These are phyloP conservation scores for Chaetodon trifasciatus DNA, from an alignment of 2,797 vertebrate species.

Conservation along the genomic window DNA sequence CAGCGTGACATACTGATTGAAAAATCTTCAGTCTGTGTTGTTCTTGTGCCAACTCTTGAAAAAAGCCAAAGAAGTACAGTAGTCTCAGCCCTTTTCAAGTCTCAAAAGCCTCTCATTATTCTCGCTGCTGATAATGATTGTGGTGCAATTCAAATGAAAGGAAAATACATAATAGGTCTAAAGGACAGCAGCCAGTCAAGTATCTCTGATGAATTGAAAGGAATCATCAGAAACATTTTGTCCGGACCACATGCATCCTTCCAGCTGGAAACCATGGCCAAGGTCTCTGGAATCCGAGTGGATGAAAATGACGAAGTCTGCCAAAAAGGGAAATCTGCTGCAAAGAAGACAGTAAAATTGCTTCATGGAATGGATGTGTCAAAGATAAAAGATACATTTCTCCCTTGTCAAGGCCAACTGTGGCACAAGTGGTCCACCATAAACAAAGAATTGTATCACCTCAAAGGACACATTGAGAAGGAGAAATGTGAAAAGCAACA, in stretches of 20 bases:
- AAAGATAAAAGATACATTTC: constrained; percentile 76
- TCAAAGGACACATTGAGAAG: constrained; percentile 79
- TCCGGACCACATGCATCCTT: constrained; percentile 16
- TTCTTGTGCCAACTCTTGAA: constrained; percentile 62
- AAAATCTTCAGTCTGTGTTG: constrained; percentile 77
- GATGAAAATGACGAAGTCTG: constrained; percentile 77
- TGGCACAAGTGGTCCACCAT: constrained; percentile 84
- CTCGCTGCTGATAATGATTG: constrained; percentile 72
- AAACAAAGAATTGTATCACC: constrained; percentile 82
- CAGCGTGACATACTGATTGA: constrained; percentile 77
- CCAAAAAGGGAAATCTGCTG: constrained; percentile 72
- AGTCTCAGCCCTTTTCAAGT: constrained; percentile 31
- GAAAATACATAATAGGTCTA: constrained; percentile 74
- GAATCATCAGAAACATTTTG: constrained; percentile 55
- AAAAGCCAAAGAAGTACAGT: constrained; percentile 11
- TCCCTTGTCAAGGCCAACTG: constrained; percentile 84
- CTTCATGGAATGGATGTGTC: constrained; percentile 55
- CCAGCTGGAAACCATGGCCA: constrained; percentile 69
- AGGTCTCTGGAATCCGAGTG: constrained; percentile 56
- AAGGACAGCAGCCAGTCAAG: constrained; percentile 79
- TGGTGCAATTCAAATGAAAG: fast-evolving
- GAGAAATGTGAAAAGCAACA: constrained; percentile 71
- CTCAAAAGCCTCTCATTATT: constrained; percentile 74
- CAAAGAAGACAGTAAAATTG: constrained; percentile 42
- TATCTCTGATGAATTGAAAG: constrained; percentile 66